These are phyloP conservation scores for Salvelinus alpinus DNA, from an alignment of 2,113 vertebrate genomes.

Conservation along the genomic window DNA sequence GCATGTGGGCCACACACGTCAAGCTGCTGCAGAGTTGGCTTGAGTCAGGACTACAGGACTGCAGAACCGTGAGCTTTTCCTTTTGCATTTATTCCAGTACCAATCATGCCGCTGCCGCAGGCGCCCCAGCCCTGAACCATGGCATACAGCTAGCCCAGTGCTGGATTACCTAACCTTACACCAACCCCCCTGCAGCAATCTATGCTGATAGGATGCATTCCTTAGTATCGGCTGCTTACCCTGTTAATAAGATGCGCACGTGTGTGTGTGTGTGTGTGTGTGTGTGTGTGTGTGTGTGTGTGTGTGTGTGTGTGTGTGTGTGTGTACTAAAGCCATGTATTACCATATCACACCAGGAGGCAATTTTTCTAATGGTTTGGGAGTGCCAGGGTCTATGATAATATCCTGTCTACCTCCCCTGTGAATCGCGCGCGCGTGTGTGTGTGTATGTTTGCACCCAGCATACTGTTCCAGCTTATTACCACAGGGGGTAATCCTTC, in stretches of 20 bases:
- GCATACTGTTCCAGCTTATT: too few relatives aligned
- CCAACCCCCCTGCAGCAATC: conserved; percentile 23
- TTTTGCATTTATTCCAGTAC: conserved; percentile 54
- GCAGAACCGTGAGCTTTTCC: conserved; percentile 60
- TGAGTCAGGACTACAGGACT: conserved; percentile 16
- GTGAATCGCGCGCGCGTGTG: neutral
- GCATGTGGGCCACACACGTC: conserved; percentile 42
- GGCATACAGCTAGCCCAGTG: conserved; percentile 6
- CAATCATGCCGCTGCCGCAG: conserved; percentile 51
- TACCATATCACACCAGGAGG: conserved; percentile 36
- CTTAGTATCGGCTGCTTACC: conserved; percentile 17
- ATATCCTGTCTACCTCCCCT: conserved; percentile 20
- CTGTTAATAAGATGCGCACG: conserved; percentile 30
- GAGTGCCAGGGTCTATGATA: neutral
- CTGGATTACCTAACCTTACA: conserved; percentile 48
- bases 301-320: conserved; percentile 3
- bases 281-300: conserved; percentile 32
- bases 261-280: conserved; percentile 29
- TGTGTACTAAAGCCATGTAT: conserved; percentile 34
- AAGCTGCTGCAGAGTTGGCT: conserved; percentile 46
- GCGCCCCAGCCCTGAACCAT: conserved; percentile 29
- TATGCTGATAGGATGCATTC: neutral
- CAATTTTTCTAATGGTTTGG: conserved; percentile 1
- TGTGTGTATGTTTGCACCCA: neutral
- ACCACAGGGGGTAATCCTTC: too few relatives aligned